Conservation (phyloP, 2,797 vertebrate genomes). For the Semotilus atromaculatus region DNA sequence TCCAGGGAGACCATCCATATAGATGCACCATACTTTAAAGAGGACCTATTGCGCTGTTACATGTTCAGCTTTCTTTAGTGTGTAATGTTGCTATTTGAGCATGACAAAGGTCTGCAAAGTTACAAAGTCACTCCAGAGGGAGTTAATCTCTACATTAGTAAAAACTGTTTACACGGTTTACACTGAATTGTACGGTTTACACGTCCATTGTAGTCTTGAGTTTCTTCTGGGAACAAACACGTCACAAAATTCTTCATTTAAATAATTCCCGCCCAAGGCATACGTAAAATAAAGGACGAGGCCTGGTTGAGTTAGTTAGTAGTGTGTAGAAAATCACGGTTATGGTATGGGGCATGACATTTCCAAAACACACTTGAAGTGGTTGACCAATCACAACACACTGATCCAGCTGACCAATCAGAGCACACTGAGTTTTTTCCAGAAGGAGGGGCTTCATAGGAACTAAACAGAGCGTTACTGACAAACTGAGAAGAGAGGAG, state of each 20-base stretch:
- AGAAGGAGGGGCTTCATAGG: neutral
- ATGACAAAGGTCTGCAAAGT: no score
- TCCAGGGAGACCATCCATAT: neutral
- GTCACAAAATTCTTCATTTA: neutral
- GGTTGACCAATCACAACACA: neutral
- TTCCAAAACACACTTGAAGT: neutral
- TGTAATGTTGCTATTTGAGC: neutral
- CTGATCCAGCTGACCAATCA: neutral
- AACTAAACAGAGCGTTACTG: neutral
- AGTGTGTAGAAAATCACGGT: neutral
- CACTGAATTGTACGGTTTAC: no score
- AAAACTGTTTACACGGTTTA: no score
- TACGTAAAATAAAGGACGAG: neutral
- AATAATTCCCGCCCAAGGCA: neutral
- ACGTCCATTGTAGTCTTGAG: no score
- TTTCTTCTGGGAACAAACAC: neutral
- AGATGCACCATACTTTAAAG: neutral
- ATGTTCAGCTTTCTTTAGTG: neutral
- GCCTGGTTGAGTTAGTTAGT: neutral
- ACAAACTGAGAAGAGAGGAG: neutral
- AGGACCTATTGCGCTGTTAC: neutral
- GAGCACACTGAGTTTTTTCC: neutral
- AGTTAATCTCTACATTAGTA: no score
- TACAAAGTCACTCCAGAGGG: no score
- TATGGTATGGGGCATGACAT: neutral